Percentiles rank a stretch among this genome's conserved stretches.
These are phyloP conservation scores for Agrotis clavis DNA, from an alignment of 2,888 invertebrate genomes.

Conservation along the genomic window DNA sequence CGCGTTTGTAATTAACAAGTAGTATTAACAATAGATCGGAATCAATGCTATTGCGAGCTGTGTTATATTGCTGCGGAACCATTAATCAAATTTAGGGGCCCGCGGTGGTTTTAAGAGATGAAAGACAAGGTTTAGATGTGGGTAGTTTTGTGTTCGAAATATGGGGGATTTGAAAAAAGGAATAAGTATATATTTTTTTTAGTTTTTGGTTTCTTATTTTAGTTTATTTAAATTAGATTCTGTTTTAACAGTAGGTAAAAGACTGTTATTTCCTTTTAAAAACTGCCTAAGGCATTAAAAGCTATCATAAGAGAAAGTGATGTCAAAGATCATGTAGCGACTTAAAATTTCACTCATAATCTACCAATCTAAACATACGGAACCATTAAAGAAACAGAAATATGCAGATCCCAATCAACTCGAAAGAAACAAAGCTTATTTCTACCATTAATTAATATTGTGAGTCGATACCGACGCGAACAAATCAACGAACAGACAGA, in stretches of 20 bases:
- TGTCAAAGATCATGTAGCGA: conserved; percentile 1
- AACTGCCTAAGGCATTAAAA: neutral
- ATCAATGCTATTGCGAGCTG: conserved; percentile 71
- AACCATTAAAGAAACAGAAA: conserved; percentile 66
- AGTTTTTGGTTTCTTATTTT: neutral
- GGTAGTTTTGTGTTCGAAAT: neutral
- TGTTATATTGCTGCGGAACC: conserved; percentile 70
- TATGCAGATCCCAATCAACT: conserved; percentile 76
- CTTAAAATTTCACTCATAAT: conserved; percentile 3
- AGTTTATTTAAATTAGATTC: neutral
- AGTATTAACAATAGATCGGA: conserved; percentile 73
- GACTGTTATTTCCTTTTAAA: neutral
- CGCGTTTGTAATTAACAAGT: conserved; percentile 69
- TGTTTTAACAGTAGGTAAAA: neutral
- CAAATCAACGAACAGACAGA: conserved; percentile 84
- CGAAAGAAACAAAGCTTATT: conserved; percentile 83
- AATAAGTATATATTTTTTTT: neutral
- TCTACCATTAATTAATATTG: conserved; percentile 87
- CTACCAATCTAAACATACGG: conserved; percentile 56
- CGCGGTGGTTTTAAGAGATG: conserved; percentile 51
- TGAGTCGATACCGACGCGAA: conserved; percentile 82
- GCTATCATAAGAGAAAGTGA: conserved; percentile 12
- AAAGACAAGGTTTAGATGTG: conserved; percentile 11
- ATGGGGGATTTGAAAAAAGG: neutral
- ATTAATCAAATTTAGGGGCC: conserved; percentile 82